Evolutionary conservation across 2,797 vertebrate genomes (phyloP), one percentile per base, ranked within the genome.

Genomic region (Acropternis orthonyx): DNA sequence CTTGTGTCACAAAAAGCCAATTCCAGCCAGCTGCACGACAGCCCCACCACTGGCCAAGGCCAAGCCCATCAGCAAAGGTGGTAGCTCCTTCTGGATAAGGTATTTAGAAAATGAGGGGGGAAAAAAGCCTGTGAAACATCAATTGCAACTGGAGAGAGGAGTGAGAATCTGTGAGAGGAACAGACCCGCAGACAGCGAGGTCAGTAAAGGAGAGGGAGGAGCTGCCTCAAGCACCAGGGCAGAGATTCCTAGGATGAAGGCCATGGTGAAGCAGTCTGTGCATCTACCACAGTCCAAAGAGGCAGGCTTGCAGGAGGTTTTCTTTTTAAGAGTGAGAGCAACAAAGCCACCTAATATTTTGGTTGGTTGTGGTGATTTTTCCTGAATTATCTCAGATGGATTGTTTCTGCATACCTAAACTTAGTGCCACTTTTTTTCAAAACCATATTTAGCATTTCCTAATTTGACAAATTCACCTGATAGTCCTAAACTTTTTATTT

Each of bases 21-120:
- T 22, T 23, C 13, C n/a, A 39, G 28, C 4, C 51, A 58, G 21
- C 30, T 58, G n/a, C 44, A 23, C 19, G 23, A 16, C 6, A 21
- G 24, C 30, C 24, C 37, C 28, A 26, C 10, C 8, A 2, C 14
- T 23, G 20, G 32, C n/a, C 37, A 32, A 52, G 28, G 21, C 58
- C 24, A 17, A 51, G 14, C 20, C 51, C n/a, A 22, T 2, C 12
- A 44, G 20, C 43, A 34, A 5, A 1, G 2, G 5, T 7, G 9
- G 32, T 18, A 46, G 17, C 14, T 16, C 7, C 20, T 32, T 44
- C 18, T 22, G 34, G 14, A 16, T 65, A 39, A 34, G 6, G 4
- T 17, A 22, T 14, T 23, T 20, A 36, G n/a, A 37, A 72, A 58
- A 12, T 5, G 22, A 30, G 32, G 19, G 43, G 27, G 2, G 3